Conservation (phyloP, 2,113 vertebrate species). For the Cebidichthys violaceus region DNA sequence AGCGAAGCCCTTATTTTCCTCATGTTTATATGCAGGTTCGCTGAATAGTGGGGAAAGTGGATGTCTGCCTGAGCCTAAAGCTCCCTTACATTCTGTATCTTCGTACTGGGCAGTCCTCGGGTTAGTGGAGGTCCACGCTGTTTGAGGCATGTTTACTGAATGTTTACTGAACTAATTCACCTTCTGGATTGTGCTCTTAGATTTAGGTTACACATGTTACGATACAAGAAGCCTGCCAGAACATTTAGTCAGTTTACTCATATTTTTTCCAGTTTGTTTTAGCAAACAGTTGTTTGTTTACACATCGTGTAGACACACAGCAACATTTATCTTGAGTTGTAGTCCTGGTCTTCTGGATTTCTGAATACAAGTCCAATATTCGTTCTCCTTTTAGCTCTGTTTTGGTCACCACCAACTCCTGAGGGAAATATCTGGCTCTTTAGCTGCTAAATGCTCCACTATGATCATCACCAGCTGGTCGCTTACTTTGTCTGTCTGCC, state of each 20-base stretch:
- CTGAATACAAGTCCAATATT: too few species aligned
- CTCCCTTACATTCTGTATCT: not conserved
- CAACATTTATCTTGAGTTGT: too few species aligned
- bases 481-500: too few species aligned
- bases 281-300: too few species aligned
- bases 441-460: too few species aligned
- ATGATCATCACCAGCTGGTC: too few species aligned
- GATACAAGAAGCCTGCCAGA: not conserved
- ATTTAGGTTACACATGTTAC: not conserved
- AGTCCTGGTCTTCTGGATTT: too few species aligned
- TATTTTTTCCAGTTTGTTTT: too few species aligned
- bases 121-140: not conserved
- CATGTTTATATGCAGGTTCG: not conserved
- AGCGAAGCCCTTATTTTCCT: constrained; percentile 17
- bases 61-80: not conserved
- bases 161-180: not conserved
- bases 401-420: too few species aligned
- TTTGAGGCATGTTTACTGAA: not conserved
- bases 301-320: too few species aligned
- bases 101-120: not conserved
- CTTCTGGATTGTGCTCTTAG: not conserved
- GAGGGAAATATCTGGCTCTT: too few species aligned
- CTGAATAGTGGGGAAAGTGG: not conserved
- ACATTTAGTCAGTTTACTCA: not conserved
- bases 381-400: too few species aligned